phyloP scores from a whole-genome alignment of 1,140 invertebrate species.

The Asobara japonica region DNA sequence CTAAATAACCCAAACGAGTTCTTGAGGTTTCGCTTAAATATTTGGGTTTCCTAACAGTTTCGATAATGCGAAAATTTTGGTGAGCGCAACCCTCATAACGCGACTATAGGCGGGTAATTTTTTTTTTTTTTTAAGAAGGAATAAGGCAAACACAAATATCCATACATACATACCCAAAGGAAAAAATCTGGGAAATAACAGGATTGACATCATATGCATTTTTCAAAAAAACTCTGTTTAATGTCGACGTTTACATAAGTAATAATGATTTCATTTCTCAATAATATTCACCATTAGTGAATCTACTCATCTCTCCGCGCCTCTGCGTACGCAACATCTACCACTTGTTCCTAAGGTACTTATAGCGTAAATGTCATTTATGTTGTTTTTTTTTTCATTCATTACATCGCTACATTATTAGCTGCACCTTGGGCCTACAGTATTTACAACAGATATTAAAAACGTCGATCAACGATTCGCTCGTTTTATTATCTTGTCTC shows the following conservation, averaged over 20 bases:
- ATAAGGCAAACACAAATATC: too few species aligned
- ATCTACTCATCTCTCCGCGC: neutral
- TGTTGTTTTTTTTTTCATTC: slow-evolving; percentile 11
- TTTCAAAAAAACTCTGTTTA: slow-evolving; percentile 15
- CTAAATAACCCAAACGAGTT: too few species aligned
- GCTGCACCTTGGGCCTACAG: slow-evolving; percentile 20
- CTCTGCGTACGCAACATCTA: neutral
- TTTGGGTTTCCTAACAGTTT: too few species aligned
- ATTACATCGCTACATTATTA: neutral
- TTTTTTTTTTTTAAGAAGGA: too few species aligned
- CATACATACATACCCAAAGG: too few species aligned
- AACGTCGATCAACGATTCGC: slow-evolving; percentile 3
- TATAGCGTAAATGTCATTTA: slow-evolving; percentile 19
- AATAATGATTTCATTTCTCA: slow-evolving; percentile 6
- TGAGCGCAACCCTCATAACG: too few species aligned
- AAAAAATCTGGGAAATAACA: neutral
- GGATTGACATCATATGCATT: neutral
- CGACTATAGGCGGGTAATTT: too few species aligned
- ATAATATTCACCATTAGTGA: neutral
- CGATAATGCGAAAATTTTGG: too few species aligned
- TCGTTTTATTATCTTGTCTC: neutral
- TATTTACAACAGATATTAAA: slow-evolving; percentile 18
- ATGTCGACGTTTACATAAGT: slow-evolving; percentile 23
- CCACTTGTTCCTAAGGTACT: slow-evolving; percentile 18
- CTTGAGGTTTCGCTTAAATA: too few species aligned